Percentiles rank a stretch among this genome's conserved stretches.
Conservation (phyloP, 2,113 vertebrate genomes). For the Calyptommatus sinebrachiatus region DNA sequence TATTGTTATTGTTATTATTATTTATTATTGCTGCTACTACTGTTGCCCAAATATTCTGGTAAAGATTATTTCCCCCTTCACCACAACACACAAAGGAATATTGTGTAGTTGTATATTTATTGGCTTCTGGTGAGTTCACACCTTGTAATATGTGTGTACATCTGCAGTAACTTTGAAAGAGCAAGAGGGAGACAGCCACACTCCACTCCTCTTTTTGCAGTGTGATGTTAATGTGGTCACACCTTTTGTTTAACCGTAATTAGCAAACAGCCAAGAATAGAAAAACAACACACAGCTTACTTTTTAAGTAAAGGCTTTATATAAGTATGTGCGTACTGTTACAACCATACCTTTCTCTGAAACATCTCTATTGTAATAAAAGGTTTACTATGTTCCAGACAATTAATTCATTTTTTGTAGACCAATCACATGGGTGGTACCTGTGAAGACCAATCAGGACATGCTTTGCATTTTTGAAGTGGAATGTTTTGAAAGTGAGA, state of each 20-base stretch:
- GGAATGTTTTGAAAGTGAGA: too few species aligned
- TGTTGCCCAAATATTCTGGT: too few species aligned
- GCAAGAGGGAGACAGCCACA: neutral
- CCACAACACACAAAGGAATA: neutral
- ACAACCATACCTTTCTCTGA: too few species aligned
- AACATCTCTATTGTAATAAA: too few species aligned
- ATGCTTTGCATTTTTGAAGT: too few species aligned
- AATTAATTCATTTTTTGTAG: too few species aligned
- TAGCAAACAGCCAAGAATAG: neutral
- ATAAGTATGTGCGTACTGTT: neutral
- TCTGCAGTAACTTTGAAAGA: neutral
- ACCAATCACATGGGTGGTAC: too few species aligned
- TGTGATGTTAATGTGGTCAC: neutral
- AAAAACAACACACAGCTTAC: neutral
- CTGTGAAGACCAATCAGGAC: too few species aligned
- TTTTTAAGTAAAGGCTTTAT: neutral
- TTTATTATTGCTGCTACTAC: too few species aligned
- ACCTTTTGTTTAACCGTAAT: constrained; percentile 6
- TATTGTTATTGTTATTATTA: too few species aligned
- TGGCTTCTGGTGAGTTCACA: constrained; percentile 8
- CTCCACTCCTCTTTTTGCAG: neutral
- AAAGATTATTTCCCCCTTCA: too few species aligned
- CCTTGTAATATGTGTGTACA: neutral
- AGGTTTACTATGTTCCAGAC: too few species aligned
- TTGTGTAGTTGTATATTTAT: neutral